Base-by-base conservation (phyloP, 2,113 vertebrate genomes). In the Gopherus evgoodei region DNA sequence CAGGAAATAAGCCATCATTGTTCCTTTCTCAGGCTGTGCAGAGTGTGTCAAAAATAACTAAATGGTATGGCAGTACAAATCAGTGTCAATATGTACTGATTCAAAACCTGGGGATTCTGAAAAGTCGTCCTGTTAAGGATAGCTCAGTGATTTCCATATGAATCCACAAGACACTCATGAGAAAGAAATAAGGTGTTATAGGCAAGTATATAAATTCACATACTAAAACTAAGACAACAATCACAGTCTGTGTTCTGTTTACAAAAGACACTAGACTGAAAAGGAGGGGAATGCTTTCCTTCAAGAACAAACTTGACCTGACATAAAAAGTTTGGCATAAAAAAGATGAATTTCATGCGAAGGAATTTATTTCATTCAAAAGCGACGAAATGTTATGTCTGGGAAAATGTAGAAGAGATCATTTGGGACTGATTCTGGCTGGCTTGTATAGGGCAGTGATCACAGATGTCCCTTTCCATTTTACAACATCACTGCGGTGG, bases 301-400 rank as follows among this genome's bases (percentile, higher is more conserved):
- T 1, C 91, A 93, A 85, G 86, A 81, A 93, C 62, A 13, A 27
- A 59, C 11, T 81, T 97, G 84, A 91, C 85, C 90, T 95, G 56
- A 81, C 24, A 24, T 54, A 54, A 54, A 54, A 54, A 54, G 14
- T 21, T 81, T n/a, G 27, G 86, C 83, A 88, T 47, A 75, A 89
- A 90, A 90, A 94, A 86, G 88, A 92, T 87, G 88, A 91, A 84
- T 96, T 97, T 96, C 83, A 54, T 88, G 91, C 1, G 3, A 84
- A 93, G 88, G 25, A 95, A 44, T 17, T 92, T 84, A 89, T 72
- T 97, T 95, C n/a, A 87, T 91, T 92, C 76, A 75, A 13, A 90
- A 96, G 91, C 56, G 72, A 91, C 96, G 94, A 96, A 95, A 97
- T 97, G 90, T 94, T 96, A 93, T 93, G 88, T 90, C 90, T 91